Conservation (phyloP, 2,113 vertebrate genomes). For the Microtus richardsoni region DNA sequence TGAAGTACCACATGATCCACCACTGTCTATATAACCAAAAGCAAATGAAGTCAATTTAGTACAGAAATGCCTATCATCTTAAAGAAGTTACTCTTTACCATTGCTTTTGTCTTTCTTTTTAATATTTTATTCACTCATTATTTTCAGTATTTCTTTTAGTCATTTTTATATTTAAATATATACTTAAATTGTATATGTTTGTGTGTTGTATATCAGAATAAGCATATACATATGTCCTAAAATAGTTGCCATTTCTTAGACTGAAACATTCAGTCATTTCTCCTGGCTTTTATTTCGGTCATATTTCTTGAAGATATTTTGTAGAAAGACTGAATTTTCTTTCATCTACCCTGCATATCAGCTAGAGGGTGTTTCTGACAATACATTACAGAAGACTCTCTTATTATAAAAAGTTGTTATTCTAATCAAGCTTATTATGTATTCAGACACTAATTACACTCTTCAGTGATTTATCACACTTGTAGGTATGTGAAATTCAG, state of each 20-base stretch:
- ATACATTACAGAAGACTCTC: not conserved
- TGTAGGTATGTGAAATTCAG: not conserved
- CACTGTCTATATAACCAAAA: not conserved
- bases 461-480: not conserved
- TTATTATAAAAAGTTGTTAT: not conserved
- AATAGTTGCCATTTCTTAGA: not conserved
- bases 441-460: not conserved
- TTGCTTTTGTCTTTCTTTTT: not conserved
- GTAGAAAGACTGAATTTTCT: not conserved
- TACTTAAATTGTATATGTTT: not conserved
- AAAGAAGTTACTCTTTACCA: not conserved
- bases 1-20: not conserved
- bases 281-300: not conserved
- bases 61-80: not conserved
- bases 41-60: not conserved
- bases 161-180: not conserved
- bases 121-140: not conserved
- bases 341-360: not conserved
- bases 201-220: not conserved
- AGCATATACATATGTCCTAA: not conserved
- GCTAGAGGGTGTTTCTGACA: accelerated
- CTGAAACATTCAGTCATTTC: not conserved
- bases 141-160: not conserved
- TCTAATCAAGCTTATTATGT: not conserved
- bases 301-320: not conserved